Conservation (phyloP, 2,888 invertebrate species). For the Drosophila macrospina region DNA sequence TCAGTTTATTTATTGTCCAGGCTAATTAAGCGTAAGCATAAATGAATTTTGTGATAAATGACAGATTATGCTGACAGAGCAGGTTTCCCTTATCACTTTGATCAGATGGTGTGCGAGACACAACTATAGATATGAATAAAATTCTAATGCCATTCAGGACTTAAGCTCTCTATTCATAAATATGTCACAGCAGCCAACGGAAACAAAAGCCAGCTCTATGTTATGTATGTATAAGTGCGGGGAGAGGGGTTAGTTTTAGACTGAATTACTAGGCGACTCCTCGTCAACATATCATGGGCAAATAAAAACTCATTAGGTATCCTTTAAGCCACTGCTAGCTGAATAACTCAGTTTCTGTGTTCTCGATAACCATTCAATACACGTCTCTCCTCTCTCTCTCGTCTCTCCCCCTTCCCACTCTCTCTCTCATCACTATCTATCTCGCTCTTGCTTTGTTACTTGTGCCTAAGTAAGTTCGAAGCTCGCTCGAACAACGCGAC, state of each 20-base stretch:
- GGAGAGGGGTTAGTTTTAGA: too few species aligned
- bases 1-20: background rate
- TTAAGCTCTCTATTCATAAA: constrained; percentile 34
- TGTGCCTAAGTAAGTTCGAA: constrained; percentile 7
- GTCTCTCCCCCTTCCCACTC: background rate
- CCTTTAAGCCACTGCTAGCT: constrained; percentile 25
- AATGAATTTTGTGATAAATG: constrained; percentile 17
- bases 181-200: constrained; percentile 8
- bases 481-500: constrained; percentile 37
- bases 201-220: constrained; percentile 1
- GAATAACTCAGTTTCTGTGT: constrained; percentile 22
- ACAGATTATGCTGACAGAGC: constrained; percentile 16
- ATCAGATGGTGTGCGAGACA: constrained; percentile 3
- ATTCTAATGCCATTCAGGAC: constrained; percentile 6
- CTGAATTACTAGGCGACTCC: too few species aligned
- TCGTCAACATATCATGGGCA: constrained; percentile 13
- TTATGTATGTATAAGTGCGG: background rate
- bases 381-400: background rate
- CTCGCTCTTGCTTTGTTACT: background rate
- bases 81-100: constrained; percentile 5
- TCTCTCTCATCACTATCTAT: too few species aligned
- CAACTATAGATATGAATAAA: constrained; percentile 11
- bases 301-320: constrained; percentile 55
- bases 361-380: constrained; percentile 10
- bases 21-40: constrained; percentile 8